Percentiles rank a stretch among this genome's conserved stretches.
Conservation (phyloP, 1,140 invertebrate species). For the Sarcophaga bullata region DNA sequence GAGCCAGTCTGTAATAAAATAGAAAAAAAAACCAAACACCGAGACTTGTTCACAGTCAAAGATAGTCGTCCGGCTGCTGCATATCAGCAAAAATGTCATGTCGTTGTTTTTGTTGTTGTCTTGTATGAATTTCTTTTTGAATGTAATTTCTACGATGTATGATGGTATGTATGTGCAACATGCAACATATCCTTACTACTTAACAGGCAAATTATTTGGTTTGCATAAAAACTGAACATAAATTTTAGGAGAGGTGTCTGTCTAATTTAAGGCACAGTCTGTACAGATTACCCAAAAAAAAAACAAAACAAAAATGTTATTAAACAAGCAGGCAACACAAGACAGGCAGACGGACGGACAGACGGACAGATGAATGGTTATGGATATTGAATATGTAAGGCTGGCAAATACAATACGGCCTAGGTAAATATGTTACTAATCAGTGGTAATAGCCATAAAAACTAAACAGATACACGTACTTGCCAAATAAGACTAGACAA, state of each 20-base stretch:
- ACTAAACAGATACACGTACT: neutral
- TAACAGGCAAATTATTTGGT: neutral
- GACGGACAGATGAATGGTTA: neutral
- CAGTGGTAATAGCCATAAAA: too few species aligned
- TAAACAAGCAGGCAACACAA: neutral
- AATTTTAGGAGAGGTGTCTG: slow-evolving; percentile 10
- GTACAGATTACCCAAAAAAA: too few species aligned
- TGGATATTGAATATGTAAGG: too few species aligned
- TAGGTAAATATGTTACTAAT: slow-evolving; percentile 25
- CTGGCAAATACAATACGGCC: neutral
- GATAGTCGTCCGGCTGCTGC: too few species aligned
- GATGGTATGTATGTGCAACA: too few species aligned
- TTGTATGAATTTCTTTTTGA: neutral
- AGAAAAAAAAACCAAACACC: too few species aligned
- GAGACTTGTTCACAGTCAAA: too few species aligned
- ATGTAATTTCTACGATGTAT: neutral
- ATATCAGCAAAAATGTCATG: too few species aligned
- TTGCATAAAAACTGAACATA: slow-evolving; percentile 1
- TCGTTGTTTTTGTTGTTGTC: too few species aligned
- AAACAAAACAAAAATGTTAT: too few species aligned
- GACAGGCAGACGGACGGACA: neutral
- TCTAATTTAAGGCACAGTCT: neutral
- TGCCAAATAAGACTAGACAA: slow-evolving; percentile 30
- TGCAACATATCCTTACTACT: neutral
- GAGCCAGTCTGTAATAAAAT: too few species aligned